Conservation (phyloP, 2,888 invertebrate species). For the Pogonocherus hispidulus region DNA sequence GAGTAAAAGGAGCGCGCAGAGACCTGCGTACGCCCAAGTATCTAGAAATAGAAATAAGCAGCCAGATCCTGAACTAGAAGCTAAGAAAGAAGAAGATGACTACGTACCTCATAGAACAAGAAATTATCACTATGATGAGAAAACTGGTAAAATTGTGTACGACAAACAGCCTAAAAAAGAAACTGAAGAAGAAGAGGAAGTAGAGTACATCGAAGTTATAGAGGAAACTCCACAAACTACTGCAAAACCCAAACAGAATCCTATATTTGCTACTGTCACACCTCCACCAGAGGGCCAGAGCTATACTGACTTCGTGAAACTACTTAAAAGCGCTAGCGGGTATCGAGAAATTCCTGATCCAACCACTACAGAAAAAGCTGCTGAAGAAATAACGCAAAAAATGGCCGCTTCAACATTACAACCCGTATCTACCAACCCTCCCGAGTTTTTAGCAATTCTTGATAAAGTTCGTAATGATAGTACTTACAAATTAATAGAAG, state of each 20-base stretch:
- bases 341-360: conserved; percentile 65
- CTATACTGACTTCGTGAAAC: conserved; percentile 62
- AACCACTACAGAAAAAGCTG: conserved; percentile 58
- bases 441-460: conserved; percentile 63
- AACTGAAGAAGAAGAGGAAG: conserved; percentile 52
- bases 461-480: conserved; percentile 57
- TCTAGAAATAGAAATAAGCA: conserved; percentile 53
- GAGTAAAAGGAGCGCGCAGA: conserved; percentile 53
- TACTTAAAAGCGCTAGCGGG: conserved; percentile 57
- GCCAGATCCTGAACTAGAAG: conserved; percentile 44
- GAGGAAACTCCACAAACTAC: conserved; percentile 42
- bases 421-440: conserved; percentile 57
- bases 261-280: conserved; percentile 53
- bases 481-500: conserved; percentile 62
- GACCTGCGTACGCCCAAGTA: conserved; percentile 59
- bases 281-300: conserved; percentile 58
- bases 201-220: conserved; percentile 56
- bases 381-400: conserved; percentile 47
- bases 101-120: conserved; percentile 65
- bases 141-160: conserved; percentile 64
- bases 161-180: conserved; percentile 51
- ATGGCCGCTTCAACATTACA: conserved; percentile 49
- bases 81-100: conserved; percentile 61
- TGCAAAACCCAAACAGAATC: conserved; percentile 52
- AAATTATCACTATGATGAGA: conserved; percentile 66